Evolutionary conservation across 2,797 vertebrate species (phyloP).

Genomic region (Macrochelys suwanniensis): DNA sequence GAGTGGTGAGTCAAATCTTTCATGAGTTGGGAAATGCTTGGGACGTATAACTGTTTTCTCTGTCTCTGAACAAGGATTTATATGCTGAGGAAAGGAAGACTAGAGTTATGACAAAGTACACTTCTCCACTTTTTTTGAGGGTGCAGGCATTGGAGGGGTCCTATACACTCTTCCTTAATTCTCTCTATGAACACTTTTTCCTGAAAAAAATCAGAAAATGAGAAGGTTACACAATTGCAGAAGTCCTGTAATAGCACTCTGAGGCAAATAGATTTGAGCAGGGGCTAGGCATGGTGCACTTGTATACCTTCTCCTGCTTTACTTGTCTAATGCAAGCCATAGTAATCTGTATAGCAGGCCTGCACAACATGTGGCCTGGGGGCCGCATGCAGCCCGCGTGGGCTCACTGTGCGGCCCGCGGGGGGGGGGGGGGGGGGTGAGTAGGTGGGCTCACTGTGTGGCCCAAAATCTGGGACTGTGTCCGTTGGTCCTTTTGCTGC

Average conservation of each 20-base stretch:
- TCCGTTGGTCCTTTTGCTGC: too few species aligned
- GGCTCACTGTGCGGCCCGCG: too few species aligned
- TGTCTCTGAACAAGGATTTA: neutral
- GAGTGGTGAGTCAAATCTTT: neutral
- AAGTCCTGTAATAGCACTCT: neutral
- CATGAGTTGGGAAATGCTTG: neutral
- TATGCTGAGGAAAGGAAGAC: neutral
- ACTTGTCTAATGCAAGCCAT: neutral
- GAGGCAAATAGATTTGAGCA: neutral
- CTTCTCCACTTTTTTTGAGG: neutral
- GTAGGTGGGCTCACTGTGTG: too few species aligned
- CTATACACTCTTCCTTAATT: neutral
- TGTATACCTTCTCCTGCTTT: neutral
- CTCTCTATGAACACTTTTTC: neutral
- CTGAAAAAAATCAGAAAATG: neutral
- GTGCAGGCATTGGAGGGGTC: neutral
- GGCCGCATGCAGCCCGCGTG: too few species aligned
- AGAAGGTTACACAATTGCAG: neutral
- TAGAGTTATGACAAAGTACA: neutral
- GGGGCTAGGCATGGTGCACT: neutral
- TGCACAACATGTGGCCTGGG: too few species aligned
- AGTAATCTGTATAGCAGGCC: neutral
- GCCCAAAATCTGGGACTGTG: too few species aligned
- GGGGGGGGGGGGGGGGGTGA: too few species aligned
- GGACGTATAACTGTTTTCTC: neutral